These are phyloP conservation scores for Amphimallon solstitiale DNA, from an alignment of 2,888 invertebrate species.

Conservation along the genomic window DNA sequence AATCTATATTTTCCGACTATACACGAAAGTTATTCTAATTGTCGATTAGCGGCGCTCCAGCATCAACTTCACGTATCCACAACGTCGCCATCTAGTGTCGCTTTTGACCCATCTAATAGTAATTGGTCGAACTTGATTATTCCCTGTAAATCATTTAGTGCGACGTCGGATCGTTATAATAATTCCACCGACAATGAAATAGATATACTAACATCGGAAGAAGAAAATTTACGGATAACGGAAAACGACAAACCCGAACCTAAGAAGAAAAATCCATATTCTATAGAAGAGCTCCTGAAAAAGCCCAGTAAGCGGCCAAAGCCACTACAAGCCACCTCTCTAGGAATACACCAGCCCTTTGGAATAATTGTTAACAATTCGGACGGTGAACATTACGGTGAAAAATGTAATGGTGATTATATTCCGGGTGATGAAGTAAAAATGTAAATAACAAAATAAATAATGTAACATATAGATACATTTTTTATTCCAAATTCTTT, in stretches of 20 bases:
- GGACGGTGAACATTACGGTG: slow-evolving; percentile 1
- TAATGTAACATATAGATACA: slow-evolving; percentile 16
- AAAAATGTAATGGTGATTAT: slow-evolving; percentile 5
- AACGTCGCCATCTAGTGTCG: slow-evolving; percentile 56
- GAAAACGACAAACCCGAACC: slow-evolving; percentile 52
- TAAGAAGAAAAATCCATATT: slow-evolving; percentile 83
- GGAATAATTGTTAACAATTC: slow-evolving; percentile 42
- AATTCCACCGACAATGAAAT: slow-evolving; percentile 36
- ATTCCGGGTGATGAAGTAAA: slow-evolving; percentile 8
- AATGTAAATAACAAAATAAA: slow-evolving; percentile 17
- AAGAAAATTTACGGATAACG: slow-evolving; percentile 45
- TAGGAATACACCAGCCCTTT: slow-evolving; percentile 51
- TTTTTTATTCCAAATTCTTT: too few species aligned
- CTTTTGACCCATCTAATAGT: slow-evolving; percentile 60
- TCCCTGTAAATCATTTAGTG: slow-evolving; percentile 62
- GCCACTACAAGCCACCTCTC: slow-evolving; percentile 43
- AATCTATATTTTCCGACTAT: slow-evolving; percentile 53
- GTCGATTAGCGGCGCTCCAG: slow-evolving; percentile 67
- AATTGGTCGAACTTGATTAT: slow-evolving; percentile 70
- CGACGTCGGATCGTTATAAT: slow-evolving; percentile 56
- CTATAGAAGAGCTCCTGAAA: slow-evolving; percentile 86
- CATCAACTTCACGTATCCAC: slow-evolving; percentile 66
- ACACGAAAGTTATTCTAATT: slow-evolving; percentile 59
- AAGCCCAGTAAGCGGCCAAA: slow-evolving; percentile 76
- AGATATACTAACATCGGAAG: slow-evolving; percentile 43